Conservation (phyloP, 2,888 invertebrate genomes). For the Gasteruption jaculator region DNA sequence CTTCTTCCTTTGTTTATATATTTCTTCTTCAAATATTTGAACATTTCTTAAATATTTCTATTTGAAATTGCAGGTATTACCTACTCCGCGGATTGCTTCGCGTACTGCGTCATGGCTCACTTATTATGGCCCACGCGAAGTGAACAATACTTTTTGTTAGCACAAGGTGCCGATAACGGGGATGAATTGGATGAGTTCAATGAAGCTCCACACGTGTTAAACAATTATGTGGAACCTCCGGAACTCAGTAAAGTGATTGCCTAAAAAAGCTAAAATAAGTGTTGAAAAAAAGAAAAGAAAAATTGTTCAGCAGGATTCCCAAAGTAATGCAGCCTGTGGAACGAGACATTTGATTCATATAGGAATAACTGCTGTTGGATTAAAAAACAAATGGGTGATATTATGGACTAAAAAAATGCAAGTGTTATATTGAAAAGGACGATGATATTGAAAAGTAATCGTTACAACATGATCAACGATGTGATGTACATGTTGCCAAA, state of each 20-base stretch:
- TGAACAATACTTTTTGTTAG: constrained; percentile 83
- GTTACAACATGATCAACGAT: constrained; percentile 23
- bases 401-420: too few species aligned
- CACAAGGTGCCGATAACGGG: constrained; percentile 54
- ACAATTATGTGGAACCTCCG: constrained; percentile 53
- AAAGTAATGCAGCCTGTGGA: too few species aligned
- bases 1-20: constrained; percentile 6
- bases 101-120: constrained; percentile 92
- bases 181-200: constrained; percentile 89
- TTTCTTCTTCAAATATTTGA: constrained; percentile 14
- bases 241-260: constrained; percentile 48
- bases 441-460: neutral
- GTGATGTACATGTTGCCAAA: constrained; percentile 47
- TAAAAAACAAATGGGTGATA: too few species aligned
- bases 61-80: constrained; percentile 79
- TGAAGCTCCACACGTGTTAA: constrained; percentile 82
- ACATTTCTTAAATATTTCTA: constrained; percentile 6
- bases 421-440: too few species aligned
- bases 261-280: constrained; percentile 29
- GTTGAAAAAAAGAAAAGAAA: constrained; percentile 1
- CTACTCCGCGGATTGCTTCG: constrained; percentile 92
- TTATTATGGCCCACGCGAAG: constrained; percentile 93
- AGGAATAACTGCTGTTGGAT: too few species aligned
- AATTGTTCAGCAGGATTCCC: constrained; percentile 1
- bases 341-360: too few species aligned